These are phyloP conservation scores for Tenrec ecaudatus DNA, from an alignment of 2,113 vertebrate species.

Conservation along the genomic window DNA sequence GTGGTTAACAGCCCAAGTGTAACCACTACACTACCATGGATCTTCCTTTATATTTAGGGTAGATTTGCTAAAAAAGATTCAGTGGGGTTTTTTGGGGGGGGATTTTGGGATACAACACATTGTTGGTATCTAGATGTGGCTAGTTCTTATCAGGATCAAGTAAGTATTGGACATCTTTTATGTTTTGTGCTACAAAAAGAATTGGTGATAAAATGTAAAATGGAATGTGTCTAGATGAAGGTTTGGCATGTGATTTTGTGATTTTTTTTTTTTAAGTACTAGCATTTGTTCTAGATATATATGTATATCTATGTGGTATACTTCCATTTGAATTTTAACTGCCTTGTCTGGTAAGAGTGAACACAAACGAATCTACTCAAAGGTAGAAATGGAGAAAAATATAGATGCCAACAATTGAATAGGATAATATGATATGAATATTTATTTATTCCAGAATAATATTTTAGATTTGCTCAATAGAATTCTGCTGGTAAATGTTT, in stretches of 20 bases:
- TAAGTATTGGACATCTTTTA: too few relatives aligned
- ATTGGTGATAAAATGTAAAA: too few relatives aligned
- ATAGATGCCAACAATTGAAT: slow-evolving; percentile 1
- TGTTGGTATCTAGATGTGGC: too few relatives aligned
- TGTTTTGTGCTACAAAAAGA: too few relatives aligned
- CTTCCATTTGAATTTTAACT: slow-evolving; percentile 52
- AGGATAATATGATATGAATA: not conserved
- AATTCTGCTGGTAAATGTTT: slow-evolving; percentile 28
- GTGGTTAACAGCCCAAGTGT: too few relatives aligned
- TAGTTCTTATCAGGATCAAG: too few relatives aligned
- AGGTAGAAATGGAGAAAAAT: slow-evolving; percentile 26
- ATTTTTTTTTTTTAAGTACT: not conserved
- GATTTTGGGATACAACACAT: not conserved
- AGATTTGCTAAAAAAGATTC: slow-evolving; percentile 41
- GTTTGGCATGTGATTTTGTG: not conserved
- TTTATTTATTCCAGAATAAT: slow-evolving; percentile 52
- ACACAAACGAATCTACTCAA: slow-evolving; percentile 56
- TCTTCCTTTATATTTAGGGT: not conserved
- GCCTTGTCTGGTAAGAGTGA: not conserved
- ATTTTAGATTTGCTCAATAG: slow-evolving; percentile 25
- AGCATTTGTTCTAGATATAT: slow-evolving; percentile 52
- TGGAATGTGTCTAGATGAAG: not conserved
- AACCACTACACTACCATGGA: too few relatives aligned
- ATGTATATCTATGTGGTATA: not conserved
- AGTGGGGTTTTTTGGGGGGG: not conserved